Evolutionary conservation across 2,888 invertebrate genomes (phyloP), one percentile per base, ranked within the genome.

Genomic region (Aphodius sticticus): DNA sequence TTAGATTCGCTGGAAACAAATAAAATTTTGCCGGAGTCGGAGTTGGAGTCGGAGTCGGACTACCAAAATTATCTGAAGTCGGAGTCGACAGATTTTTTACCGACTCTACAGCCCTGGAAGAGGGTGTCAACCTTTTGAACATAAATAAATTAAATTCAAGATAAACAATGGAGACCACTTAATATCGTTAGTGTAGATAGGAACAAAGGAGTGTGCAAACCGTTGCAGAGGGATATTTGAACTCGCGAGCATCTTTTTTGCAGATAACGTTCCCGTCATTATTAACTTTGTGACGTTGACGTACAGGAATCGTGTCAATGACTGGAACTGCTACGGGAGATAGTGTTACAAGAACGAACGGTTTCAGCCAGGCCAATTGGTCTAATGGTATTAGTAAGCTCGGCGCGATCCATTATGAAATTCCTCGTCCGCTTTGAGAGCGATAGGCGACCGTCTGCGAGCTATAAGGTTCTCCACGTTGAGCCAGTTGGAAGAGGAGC

Each of bases 301-400:
- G 53, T 53, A 53, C 53, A 53, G 53, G 53, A 53, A 53, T 53
- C 53, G 53, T 53, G 53, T 53, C 53, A 53, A 53, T 53, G 53
- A 12, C 53, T 53, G 53, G 12, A 53, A 53, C 53, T 53, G 53
- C 53, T 53, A 53, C 53, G 53, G 53, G 53, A 53, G 53, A 53
- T 53, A 53, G 53, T 53, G 53, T 53, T 53, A 53, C 53, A 1
- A 53, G 53, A 53, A 53, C 53, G 53, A 53, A 53, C 53, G 53
- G 53, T 53, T 53, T 53, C 53, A 53, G 53, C 2, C 53, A 2
- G 53, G 53, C 53, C 53, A 53, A 53, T 53, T 53, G 53, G 53
- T 53, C 53, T 53, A 53, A 53, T 53, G 53, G 53, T 53, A 53
- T 53, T 53, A 53, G 53, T 53, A 53, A n/a, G 53, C 12, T 53